These are phyloP conservation scores for Clarias gariepinus DNA, from an alignment of 2,113 vertebrate genomes.

Conservation along the genomic window DNA sequence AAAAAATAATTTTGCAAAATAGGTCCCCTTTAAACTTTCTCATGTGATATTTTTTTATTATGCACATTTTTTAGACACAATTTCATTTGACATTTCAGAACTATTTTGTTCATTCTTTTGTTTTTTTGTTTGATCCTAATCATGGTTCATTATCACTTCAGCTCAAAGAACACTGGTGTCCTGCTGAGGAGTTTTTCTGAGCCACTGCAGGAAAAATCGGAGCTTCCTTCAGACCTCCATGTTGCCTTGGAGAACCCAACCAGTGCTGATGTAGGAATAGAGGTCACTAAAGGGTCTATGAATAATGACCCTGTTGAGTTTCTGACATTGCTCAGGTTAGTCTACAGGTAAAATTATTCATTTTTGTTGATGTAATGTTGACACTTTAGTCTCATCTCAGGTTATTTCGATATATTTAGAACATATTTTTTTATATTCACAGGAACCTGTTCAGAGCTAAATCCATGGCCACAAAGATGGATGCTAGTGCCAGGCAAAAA, in stretches of 20 bases:
- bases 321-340: slow-evolving; percentile 64
- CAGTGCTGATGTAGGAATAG: slow-evolving; percentile 15
- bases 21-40: too few relatives aligned
- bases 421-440: slow-evolving; percentile 2
- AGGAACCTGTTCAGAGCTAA: slow-evolving; percentile 45
- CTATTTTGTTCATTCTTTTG: too few relatives aligned
- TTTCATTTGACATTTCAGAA: too few relatives aligned
- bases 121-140: not conserved
- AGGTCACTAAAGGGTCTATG: slow-evolving; percentile 14
- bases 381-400: not conserved
- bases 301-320: slow-evolving; percentile 38
- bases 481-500: slow-evolving; percentile 5
- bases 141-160: slow-evolving; percentile 23
- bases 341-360: not conserved
- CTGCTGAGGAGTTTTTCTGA: slow-evolving; percentile 23
- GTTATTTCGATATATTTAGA: not conserved
- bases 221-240: slow-evolving; percentile 14
- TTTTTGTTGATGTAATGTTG: not conserved
- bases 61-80: not conserved
- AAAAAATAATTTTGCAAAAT: too few relatives aligned
- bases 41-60: too few relatives aligned
- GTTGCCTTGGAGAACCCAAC: not conserved
- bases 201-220: not conserved
- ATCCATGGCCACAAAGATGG: slow-evolving; percentile 24
- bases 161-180: slow-evolving; percentile 37